Evolutionary conservation across 1,140 invertebrate species (phyloP), one percentile per base, ranked within the genome.

Genomic region (Harpegnathos saltator): DNA sequence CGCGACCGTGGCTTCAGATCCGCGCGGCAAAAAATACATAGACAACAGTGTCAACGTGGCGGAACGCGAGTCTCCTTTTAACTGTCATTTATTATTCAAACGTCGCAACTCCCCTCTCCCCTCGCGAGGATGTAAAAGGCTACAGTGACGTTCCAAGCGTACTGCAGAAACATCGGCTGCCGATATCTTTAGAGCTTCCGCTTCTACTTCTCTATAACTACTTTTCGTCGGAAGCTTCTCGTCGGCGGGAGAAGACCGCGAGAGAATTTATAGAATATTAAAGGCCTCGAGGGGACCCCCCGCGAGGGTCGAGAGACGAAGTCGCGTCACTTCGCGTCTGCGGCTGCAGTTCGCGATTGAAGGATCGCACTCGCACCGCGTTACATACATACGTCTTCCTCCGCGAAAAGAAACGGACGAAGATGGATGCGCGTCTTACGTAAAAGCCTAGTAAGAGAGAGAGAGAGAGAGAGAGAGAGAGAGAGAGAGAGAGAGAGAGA

Each of bases 231-330:
- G 7, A 19, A 74, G 62, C 72, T 74, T 50, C 1, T 2, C 17
- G n/a, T 22, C 38, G 38, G 38, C 38, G 29, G 11, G 0, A 44
- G 38, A 48, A 33, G 58, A 26, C 14, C 24, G 56, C 24, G 5
- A 58, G 22, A 74, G 72, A 62, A 74, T 74, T 74, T 74, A 74
- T 74, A 50, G 38, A 74, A 74, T 74, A 44, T 74, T 62, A 62
- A 48, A 62, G n/a, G 33, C 38, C n/a, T 56, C 52, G 15, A 11
- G 15, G 2, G 7, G 29, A 38, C 7, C 11, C 3, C 9, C 38
- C 38, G 9, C 15, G 15, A 15, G 14, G 5, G n/a, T 1, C 24
- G 22, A 17, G 9, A 22, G 69, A 29, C 22, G 29, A 44, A 59
- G 54, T 54, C 29, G 58, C 71, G 52, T 44, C 58, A 22, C 33